Evolutionary conservation across 2,888 invertebrate species (phyloP).

Genomic region (Orthonevra nobilis): DNA sequence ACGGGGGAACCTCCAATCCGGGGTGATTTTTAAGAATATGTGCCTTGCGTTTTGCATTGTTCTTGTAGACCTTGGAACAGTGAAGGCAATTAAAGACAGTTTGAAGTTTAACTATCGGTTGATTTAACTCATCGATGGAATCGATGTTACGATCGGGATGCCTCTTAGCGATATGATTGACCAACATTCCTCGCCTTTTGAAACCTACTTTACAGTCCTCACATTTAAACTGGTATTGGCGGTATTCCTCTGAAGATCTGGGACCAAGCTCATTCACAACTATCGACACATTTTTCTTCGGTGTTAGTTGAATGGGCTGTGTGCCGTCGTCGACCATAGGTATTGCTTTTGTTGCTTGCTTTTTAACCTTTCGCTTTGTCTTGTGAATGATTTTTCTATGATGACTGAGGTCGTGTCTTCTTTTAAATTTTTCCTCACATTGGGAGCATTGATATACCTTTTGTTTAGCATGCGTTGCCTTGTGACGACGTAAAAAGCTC

Average conservation of each 20-base stretch:
- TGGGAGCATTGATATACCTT: constrained; percentile 87
- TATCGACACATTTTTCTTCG: too few species aligned
- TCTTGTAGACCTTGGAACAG: constrained; percentile 91
- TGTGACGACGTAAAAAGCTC: constrained; percentile 87
- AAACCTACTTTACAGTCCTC: constrained; percentile 87
- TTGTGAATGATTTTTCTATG: constrained; percentile 69
- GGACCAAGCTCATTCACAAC: too few species aligned
- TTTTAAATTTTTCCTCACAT: constrained; percentile 89
- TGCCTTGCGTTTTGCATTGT: constrained; percentile 90
- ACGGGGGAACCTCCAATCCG: constrained; percentile 82
- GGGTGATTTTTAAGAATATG: constrained; percentile 93
- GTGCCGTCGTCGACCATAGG: not conserved
- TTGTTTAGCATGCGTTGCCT: constrained; percentile 82
- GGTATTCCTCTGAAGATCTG: constrained; percentile 23
- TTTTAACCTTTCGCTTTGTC: constrained; percentile 42
- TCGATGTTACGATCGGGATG: constrained; percentile 85
- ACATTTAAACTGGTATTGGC: constrained; percentile 79
- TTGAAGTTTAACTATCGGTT: constrained; percentile 89
- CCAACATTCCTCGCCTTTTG: constrained; percentile 91
- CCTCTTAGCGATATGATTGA: constrained; percentile 91
- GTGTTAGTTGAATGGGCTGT: constrained; percentile 20
- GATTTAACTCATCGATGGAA: constrained; percentile 86
- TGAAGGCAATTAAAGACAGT: constrained; percentile 91
- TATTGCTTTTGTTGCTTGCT: constrained; percentile 4
- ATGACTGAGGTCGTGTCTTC: constrained; percentile 79